Percentiles rank a stretch among this genome's conserved stretches.
phyloP scores from a whole-genome alignment of 2,113 vertebrate species.

The Chlamydotis undulata region DNA sequence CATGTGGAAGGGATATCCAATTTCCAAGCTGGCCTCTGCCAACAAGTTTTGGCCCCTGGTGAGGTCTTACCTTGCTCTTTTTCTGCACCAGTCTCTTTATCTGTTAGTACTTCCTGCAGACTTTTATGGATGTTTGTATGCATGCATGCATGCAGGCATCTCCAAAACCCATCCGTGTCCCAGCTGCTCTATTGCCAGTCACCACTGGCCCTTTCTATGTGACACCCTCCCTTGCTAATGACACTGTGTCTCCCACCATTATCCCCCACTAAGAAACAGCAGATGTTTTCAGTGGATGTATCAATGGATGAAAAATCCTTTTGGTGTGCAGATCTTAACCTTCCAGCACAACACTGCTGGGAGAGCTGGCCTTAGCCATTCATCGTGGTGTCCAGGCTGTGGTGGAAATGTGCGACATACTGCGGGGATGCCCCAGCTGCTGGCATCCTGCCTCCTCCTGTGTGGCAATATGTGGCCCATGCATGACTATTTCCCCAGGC shows the following conservation, averaged over 20 bases:
- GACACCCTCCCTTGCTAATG: background rate
- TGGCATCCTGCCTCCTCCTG: background rate
- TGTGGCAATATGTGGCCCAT: background rate
- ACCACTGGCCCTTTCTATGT: background rate
- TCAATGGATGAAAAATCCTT: background rate
- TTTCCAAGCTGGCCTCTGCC: background rate
- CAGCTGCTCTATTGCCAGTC: background rate
- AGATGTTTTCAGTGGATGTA: background rate
- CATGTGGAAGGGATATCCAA: background rate
- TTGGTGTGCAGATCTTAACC: background rate
- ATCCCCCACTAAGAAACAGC: background rate
- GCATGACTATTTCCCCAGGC: background rate
- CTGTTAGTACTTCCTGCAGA: background rate
- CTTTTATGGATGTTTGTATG: background rate
- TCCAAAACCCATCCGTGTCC: background rate
- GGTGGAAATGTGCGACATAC: background rate
- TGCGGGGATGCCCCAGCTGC: background rate
- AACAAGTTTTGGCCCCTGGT: background rate
- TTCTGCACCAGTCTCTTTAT: background rate
- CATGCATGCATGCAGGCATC: background rate
- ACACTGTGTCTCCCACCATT: background rate
- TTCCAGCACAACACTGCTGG: background rate
- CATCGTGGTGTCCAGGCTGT: accelerated
- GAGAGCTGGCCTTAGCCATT: background rate
- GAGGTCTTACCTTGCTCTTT: background rate